Conservation (phyloP, 2,888 invertebrate species). For the Eristalis pertinax region DNA sequence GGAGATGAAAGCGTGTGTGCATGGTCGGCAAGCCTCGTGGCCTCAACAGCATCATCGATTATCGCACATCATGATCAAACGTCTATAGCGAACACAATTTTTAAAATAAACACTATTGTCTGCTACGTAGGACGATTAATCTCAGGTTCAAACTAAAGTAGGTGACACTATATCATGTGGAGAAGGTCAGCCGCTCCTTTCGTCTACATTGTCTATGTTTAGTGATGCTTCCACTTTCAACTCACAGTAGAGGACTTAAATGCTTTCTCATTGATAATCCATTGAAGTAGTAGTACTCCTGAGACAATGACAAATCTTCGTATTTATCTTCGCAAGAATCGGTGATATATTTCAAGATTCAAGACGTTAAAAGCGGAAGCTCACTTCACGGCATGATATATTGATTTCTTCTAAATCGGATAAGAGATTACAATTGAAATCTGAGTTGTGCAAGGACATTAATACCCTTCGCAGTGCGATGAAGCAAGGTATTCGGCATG, state of each 20-base stretch:
- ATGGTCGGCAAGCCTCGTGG: background rate
- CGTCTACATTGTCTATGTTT: conserved; percentile 52
- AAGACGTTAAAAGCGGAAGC: conserved; percentile 71
- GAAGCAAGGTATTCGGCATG: conserved; percentile 1
- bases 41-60: conserved; percentile 4
- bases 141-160: conserved; percentile 61
- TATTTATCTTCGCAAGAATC: conserved; percentile 68
- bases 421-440: conserved; percentile 69
- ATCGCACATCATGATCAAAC: conserved; percentile 35
- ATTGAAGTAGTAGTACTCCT: conserved; percentile 67
- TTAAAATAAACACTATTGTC: conserved; percentile 57
- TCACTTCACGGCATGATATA: conserved; percentile 67
- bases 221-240: conserved; percentile 20
- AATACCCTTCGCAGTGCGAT: conserved; percentile 39
- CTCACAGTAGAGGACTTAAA: conserved; percentile 40
- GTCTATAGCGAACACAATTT: conserved; percentile 38
- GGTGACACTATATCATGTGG: conserved; percentile 63
- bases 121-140: conserved; percentile 55
- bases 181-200: conserved; percentile 63
- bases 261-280: conserved; percentile 64
- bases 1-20: background rate
- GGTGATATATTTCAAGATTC: conserved; percentile 71
- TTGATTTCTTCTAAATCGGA: conserved; percentile 68
- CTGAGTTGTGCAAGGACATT: conserved; percentile 51
- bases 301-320: conserved; percentile 71